These are phyloP conservation scores for Tenthredo scrophulariae DNA, from an alignment of 2,888 invertebrate genomes.

Conservation along the genomic window DNA sequence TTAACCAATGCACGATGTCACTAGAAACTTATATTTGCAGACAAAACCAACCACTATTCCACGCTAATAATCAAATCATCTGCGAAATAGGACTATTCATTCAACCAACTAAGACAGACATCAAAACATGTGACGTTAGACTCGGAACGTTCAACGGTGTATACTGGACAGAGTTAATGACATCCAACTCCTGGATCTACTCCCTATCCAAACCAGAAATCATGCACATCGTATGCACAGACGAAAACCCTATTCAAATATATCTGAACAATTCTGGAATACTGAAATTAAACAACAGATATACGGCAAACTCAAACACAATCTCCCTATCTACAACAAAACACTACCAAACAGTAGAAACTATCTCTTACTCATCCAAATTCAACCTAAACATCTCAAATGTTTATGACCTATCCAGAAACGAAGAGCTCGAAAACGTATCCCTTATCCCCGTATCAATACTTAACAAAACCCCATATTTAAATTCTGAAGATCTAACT, in stretches of 20 bases:
- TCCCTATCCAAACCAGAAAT: background rate
- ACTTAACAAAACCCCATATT: background rate
- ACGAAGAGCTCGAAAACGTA: background rate
- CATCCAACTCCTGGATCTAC: conserved; percentile 15
- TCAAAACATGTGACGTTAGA: conserved; percentile 2
- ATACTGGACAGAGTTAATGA: conserved; percentile 1
- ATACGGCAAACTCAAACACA: background rate
- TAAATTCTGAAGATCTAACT: background rate
- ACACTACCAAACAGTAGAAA: no score
- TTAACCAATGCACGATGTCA: conserved; percentile 5
- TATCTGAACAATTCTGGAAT: no score
- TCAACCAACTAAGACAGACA: background rate
- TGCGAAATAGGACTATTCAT: background rate
- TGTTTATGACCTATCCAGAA: background rate
- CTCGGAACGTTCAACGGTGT: background rate
- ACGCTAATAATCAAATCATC: background rate
- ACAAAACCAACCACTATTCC: conserved; percentile 23
- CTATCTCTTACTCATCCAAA: background rate
- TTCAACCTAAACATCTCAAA: background rate
- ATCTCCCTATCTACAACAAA: background rate
- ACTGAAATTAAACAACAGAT: background rate
- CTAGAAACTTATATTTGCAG: background rate
- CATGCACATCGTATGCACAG: background rate
- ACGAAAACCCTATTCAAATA: background rate
- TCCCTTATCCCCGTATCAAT: background rate